Conservation (phyloP, 1,140 invertebrate species). For the Wiebesia pumilae region DNA sequence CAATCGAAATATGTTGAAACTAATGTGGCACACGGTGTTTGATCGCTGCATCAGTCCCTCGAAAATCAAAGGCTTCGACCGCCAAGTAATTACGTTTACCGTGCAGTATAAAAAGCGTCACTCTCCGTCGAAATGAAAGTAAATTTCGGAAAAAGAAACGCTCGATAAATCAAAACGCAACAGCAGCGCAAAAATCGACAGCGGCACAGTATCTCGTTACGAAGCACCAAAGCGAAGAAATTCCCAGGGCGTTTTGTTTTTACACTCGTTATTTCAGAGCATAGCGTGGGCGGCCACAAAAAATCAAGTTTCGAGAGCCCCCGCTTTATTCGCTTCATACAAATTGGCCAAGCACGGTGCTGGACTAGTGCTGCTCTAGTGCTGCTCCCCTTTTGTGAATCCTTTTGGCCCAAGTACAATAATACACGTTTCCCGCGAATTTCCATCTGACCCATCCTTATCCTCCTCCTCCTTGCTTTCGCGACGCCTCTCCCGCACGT, state of each 20-base stretch:
- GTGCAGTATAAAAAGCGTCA: not conserved
- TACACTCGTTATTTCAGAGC: not conserved
- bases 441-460: not conserved
- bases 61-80: not conserved
- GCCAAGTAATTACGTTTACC: not conserved
- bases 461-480: too few species aligned
- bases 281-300: too few species aligned
- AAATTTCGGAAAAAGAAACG: not conserved
- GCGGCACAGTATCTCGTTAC: not conserved
- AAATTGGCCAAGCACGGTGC: too few species aligned
- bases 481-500: too few species aligned
- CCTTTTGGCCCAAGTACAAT: not conserved
- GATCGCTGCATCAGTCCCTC: too few species aligned
- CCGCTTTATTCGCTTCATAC: not conserved
- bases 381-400: not conserved
- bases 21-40: too few species aligned
- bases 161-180: not conserved
- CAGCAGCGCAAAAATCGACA: not conserved
- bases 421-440: constrained; percentile 14
- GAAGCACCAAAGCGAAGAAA: not conserved
- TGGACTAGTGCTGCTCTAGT: too few species aligned
- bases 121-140: not conserved
- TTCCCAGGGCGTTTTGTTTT: not conserved
- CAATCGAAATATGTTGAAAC: too few species aligned
- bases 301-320: not conserved